Evolutionary conservation across 2,113 vertebrate species (phyloP), one percentile per base, ranked within the genome.

Genomic region (Scolopax mira): DNA sequence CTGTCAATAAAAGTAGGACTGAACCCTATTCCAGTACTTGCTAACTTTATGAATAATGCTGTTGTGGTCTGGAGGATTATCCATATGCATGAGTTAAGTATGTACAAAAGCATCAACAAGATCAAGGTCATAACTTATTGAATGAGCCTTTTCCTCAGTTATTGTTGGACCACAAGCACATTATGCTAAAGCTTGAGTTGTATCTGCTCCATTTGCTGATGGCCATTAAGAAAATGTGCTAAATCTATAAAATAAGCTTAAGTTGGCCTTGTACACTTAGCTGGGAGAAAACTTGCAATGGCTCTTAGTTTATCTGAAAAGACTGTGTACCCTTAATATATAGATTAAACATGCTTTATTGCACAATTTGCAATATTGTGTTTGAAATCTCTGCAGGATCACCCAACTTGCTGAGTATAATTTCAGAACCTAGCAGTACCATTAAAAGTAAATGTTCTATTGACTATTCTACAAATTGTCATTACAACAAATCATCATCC

Each of bases 361-460:
- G n/a, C 3, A 37, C 30, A 49, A 35, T 92, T 86, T 78, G 7
- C 24, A 84, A 33, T 72, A 81, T 51, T 75, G 22, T 44, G 31
- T 69, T 85, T 21, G 6, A 95, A 91, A 62, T 91, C n/a, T 91
- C 67, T 83, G 41, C 67, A 77, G 54, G 80, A 85, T 72, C 54
- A 54, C n/a, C 42, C 31, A 92, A 48, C 39, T 15, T 65, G 60
- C 78, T 91, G 69, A 88, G 37, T 15, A 51, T 72, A 90, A 95
- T 93, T 96, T 96, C 82, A 94, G 64, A 85, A 86, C 8, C 19
- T 85, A 86, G 23, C 14, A 31, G 13, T 37, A 55, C 11, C 19
- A 88, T 74, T 91, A 93, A 95, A 92, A 94, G 80, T 52, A 44
- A 90, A 48, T 61, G 10, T 55, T 81, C 33, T 94, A 60, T 64